Evolutionary conservation across 2,797 vertebrate genomes (phyloP).

Genomic region (Tadarida brasiliensis): DNA sequence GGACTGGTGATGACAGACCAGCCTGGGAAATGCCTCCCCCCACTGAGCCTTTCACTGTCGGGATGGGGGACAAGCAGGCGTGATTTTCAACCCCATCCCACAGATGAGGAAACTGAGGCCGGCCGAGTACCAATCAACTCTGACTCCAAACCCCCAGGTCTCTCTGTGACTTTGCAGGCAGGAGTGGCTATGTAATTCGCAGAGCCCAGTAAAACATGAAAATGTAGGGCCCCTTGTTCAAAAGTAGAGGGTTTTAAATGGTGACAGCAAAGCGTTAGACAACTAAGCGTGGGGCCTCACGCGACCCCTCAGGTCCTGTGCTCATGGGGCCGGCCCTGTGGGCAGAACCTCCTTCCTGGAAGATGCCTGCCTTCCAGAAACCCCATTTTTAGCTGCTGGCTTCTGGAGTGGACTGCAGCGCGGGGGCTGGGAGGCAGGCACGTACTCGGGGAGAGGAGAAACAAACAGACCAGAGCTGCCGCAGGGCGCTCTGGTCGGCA

Average conservation of each 20-base stretch:
- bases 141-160: not conserved
- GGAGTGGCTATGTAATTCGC: not conserved
- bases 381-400: accelerated
- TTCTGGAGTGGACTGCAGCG: not conserved
- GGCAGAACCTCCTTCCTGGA: not conserved
- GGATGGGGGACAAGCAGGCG: not conserved
- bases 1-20: accelerated
- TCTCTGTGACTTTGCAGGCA: not conserved
- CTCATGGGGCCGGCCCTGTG: not conserved
- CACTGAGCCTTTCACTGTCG: not conserved
- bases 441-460: not conserved
- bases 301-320: not conserved
- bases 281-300: not conserved
- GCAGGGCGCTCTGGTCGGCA: too few relatives aligned
- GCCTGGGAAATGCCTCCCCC: too few relatives aligned
- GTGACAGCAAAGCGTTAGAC: not conserved
- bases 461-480: accelerated
- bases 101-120: too few relatives aligned
- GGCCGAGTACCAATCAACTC: not conserved
- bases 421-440: not conserved
- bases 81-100: not conserved
- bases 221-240: not conserved
- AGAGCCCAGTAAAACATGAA: not conserved
- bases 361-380: not conserved
- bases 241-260: not conserved